phyloP scores from a whole-genome alignment of 2,888 invertebrate genomes.

The Mythimna albipuncta region DNA sequence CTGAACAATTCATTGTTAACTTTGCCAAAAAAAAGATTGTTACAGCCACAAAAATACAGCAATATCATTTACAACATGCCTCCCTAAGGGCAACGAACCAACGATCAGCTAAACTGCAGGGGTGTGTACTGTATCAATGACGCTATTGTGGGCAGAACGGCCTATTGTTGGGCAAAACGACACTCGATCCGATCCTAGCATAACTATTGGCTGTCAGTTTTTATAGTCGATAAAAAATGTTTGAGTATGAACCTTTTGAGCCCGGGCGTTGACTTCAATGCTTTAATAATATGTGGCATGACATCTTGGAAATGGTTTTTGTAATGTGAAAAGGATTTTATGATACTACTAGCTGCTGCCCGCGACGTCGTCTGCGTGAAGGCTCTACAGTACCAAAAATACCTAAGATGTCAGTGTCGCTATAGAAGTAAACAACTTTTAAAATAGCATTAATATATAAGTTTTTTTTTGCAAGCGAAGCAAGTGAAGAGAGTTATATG shows the following conservation, averaged over 20 bases:
- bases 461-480: no score
- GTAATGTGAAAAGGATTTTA: constrained; percentile 7
- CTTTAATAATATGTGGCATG: constrained; percentile 32
- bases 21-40: not conserved
- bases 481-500: no score
- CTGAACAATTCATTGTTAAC: no score
- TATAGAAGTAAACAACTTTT: no score
- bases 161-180: constrained; percentile 40
- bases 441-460: no score
- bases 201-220: constrained; percentile 47
- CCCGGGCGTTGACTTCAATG: constrained; percentile 12
- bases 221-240: constrained; percentile 49
- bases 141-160: constrained; percentile 17
- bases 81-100: constrained; percentile 10
- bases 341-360: no score
- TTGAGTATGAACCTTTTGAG: constrained; percentile 33
- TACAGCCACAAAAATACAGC: not conserved
- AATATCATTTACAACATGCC: constrained; percentile 15
- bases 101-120: constrained; percentile 37
- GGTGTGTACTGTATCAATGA: constrained; percentile 48
- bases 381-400: no score
- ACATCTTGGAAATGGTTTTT: constrained; percentile 13
- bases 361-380: no score
- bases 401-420: no score
- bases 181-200: constrained; percentile 30